phyloP scores from a whole-genome alignment of 2,888 invertebrate genomes.

The Thereva nobilitata region DNA sequence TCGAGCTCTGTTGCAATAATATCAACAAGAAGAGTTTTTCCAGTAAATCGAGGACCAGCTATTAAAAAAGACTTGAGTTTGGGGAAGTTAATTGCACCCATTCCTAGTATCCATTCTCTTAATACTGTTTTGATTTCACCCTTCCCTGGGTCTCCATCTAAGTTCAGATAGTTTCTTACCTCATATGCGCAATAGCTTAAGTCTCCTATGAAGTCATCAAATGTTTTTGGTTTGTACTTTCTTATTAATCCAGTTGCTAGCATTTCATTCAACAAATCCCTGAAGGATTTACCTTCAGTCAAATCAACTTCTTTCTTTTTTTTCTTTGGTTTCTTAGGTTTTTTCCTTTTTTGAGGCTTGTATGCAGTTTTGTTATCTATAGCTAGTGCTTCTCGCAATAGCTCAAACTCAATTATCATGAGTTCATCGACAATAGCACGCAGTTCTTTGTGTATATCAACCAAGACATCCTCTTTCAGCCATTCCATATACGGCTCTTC shows the following conservation, averaged over 20 bases:
- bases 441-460: conserved; percentile 62
- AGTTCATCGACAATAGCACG: conserved; percentile 60
- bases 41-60: conserved; percentile 68
- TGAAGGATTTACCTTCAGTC: conserved; percentile 63
- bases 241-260: conserved; percentile 61
- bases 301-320: conserved; percentile 63
- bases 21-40: conserved; percentile 70
- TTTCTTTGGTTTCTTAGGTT: conserved; percentile 49
- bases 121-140: conserved; percentile 64
- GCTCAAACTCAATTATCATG: conserved; percentile 56
- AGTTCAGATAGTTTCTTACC: conserved; percentile 46
- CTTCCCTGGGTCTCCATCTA: conserved; percentile 58
- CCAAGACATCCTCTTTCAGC: conserved; percentile 59
- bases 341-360: conserved; percentile 47
- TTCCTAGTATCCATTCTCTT: conserved; percentile 58
- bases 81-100: conserved; percentile 54
- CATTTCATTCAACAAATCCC: conserved; percentile 71
- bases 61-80: conserved; percentile 66
- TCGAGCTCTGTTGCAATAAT: conserved; percentile 70
- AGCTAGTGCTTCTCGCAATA: conserved; percentile 57
- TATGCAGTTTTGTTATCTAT: conserved; percentile 51
- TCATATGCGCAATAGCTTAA: conserved; percentile 63
- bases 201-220: conserved; percentile 70
- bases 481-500: conserved; percentile 52
- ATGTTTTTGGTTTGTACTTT: conserved; percentile 60